Evolutionary conservation across 1,140 invertebrate genomes (phyloP), one percentile per base, ranked within the genome.

Genomic region (Ceratosolen fusciceps): DNA sequence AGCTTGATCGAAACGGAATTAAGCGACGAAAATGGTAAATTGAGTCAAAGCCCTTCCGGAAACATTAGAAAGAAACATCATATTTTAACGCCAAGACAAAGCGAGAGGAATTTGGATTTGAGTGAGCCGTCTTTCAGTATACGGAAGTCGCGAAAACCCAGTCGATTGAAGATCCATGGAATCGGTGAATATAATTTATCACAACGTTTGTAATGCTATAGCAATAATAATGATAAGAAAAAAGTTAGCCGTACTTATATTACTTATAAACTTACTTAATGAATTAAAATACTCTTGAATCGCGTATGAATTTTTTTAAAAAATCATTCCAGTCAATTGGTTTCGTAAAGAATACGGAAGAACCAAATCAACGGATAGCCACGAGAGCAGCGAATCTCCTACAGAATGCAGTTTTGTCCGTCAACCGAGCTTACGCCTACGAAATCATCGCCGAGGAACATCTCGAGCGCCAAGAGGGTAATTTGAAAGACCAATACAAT

Each of bases 1-100:
- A 96, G 95, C 86, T 90, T 96, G n/a, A 86, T 96, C 47, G 95
- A 96, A 85, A 95, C 95, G 2, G 95, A 96, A 82, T 90, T 92
- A 0, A 92, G 92, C 65, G 95, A 95, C 49, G 95, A 96, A 82
- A 92, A 91, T 77, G 90, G 90, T 19, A 93, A 94, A 85, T 90
- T 92, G 0, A 95, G 94, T 78, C 95, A 96, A 86, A 79, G 77
- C 60, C 95, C 95, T 12, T 85, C 95, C 73, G 93, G 94, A n/a
- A 95, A 95, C 84, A 83, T 95, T 7, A 90, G 94, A 0, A 94
- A 94, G 79, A 93, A 95, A 80, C 93, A 93, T 75, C 93, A 95
- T 77, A 92, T 94, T 39, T 86, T 96, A n/a, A 96, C 95, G 3
- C 95, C 95, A 1, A 90, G 95, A 29, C 95, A 96, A 83, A 96